Evolutionary conservation across 2,797 vertebrate genomes (phyloP), one percentile per base, ranked within the genome.

Genomic region (Phaenicophaeus curvirostris): DNA sequence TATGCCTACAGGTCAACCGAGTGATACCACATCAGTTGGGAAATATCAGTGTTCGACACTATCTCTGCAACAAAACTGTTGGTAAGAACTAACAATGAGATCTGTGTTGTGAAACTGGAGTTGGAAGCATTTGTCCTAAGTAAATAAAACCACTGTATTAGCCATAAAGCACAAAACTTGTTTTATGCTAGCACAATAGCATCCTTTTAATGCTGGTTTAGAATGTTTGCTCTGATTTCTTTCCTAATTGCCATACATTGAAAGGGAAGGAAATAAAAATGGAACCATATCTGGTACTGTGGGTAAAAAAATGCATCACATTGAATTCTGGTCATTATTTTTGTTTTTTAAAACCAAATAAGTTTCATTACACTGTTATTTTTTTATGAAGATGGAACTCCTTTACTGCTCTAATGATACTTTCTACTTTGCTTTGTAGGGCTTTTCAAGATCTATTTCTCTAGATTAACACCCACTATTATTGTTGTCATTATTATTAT

Each of bases 11-110:
- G 96, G 98, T 99, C 89, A 98, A 98, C 81, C 98, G 96, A 84
- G 98, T 99, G 95, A 97, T 97, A 37, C 98, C 99, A 89, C 98
- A 96, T 96, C 99, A 99, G 66, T 93, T 99, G 93, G 99, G 99
- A 95, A 99, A 99, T 79, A 96, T 99, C 97, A 98, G 98, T 96
- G 98, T 99, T 91, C 97, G 99, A 58, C 98, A 99, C 95, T 99
- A 99, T 96, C 98, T 99, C 93, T 98, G 98, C 98, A 99, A 98
- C 98, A 99, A 98, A 97, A 99, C 98, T 96, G 95, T 98, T 79
- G 99, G 99, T 99, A 97, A 98, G 98, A 94, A 7, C 35, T 87
- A 39, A 31, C 28, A 77, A 46, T 74, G 63, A 62, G 19, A 48
- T 58, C 27, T 78, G 4, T 66, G 23, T 42, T 75, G 54, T 81